These are phyloP conservation scores for Sebastes fasciatus DNA, from an alignment of 2,113 vertebrate species.

Conservation along the genomic window DNA sequence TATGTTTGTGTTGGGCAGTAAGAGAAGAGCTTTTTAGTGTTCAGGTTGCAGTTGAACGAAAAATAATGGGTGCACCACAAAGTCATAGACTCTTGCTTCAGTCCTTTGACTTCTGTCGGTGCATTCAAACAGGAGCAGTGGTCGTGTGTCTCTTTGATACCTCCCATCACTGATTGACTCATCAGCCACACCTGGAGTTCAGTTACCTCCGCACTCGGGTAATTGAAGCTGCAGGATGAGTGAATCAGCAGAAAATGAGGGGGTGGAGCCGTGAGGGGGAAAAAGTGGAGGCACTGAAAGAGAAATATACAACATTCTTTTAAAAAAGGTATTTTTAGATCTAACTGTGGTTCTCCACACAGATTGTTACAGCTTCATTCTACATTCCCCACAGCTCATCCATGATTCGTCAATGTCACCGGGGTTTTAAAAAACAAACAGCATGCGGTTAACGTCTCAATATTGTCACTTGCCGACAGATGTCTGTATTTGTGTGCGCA, in stretches of 20 bases:
- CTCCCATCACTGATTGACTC: background rate
- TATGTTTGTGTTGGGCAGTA: background rate
- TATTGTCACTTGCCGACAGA: conserved; percentile 4
- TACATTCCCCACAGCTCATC: background rate
- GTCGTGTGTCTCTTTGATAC: background rate
- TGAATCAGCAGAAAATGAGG: background rate
- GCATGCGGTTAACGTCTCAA: background rate
- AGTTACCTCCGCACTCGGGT: too few relatives aligned
- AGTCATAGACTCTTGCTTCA: background rate
- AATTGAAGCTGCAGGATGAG: background rate
- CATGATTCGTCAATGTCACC: background rate
- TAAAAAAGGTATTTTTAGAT: background rate
- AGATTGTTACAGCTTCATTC: background rate
- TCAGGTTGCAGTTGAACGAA: background rate
- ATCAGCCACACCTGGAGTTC: background rate
- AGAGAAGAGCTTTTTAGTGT: background rate
- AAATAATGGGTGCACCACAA: background rate
- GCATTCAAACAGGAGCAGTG: background rate
- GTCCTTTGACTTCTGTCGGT: background rate
- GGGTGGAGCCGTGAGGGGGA: background rate
- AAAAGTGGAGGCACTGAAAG: too few relatives aligned
- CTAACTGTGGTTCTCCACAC: background rate
- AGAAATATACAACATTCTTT: background rate
- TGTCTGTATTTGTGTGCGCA: background rate
- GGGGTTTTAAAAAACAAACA: background rate